Percentiles rank a stretch among this genome's conserved stretches.
Evolutionary conservation across 1,140 invertebrate genomes (phyloP).

Genomic region (Dysdera silvatica): DNA sequence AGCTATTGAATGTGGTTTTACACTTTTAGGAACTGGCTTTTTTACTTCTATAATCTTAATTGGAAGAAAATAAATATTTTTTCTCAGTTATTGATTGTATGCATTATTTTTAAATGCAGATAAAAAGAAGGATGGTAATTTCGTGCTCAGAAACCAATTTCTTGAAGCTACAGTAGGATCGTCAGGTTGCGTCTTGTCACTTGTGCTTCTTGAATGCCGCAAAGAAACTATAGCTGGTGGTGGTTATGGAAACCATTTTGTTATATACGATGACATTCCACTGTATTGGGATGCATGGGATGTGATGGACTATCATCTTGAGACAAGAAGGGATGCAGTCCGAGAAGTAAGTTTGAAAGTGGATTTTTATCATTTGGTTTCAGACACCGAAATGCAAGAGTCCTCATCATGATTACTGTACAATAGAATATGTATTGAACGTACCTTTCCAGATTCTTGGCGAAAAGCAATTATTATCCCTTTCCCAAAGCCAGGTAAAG

Average conservation of each 20-base stretch:
- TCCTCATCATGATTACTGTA: no score
- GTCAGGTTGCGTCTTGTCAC: constrained; percentile 31
- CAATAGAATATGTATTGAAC: no score
- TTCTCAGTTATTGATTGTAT: neutral
- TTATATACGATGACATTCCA: constrained; percentile 51
- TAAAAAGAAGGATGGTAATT: constrained; percentile 25
- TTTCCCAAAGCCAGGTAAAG: no score
- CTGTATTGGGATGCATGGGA: constrained; percentile 56
- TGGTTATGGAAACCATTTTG: constrained; percentile 44
- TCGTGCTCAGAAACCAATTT: constrained; percentile 26
- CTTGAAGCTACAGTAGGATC: constrained; percentile 30
- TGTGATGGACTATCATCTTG: constrained; percentile 52
- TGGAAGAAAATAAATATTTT: neutral
- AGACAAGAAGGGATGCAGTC: constrained; percentile 41
- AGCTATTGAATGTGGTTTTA: no score
- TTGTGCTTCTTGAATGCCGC: constrained; percentile 21
- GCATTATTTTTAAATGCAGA: neutral
- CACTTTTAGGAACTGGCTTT: no score
- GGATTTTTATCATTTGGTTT: no score
- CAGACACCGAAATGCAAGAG: no score
- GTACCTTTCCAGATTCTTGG: no score
- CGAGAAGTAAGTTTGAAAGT: constrained; percentile 21
- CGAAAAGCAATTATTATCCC: no score
- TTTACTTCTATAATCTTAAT: neutral
- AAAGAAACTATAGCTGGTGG: constrained; percentile 41